These are phyloP conservation scores for Melospiza melodia DNA, from an alignment of 2,113 vertebrate genomes.

Conservation along the genomic window DNA sequence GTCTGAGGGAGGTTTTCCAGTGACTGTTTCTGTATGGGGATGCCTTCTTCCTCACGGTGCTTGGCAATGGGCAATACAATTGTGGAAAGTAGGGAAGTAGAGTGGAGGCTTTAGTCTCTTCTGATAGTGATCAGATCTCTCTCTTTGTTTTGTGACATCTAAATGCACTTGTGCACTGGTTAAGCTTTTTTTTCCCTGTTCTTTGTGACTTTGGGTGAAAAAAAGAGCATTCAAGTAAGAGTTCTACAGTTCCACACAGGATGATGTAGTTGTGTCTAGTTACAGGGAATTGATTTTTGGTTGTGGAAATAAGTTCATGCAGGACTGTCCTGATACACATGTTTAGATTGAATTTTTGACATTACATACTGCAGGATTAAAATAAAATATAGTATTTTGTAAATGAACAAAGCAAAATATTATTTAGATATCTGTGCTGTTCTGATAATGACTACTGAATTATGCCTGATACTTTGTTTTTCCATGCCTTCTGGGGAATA, in stretches of 20 bases:
- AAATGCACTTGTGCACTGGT: neutral
- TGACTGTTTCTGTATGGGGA: neutral
- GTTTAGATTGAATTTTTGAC: neutral
- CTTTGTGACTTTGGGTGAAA: neutral
- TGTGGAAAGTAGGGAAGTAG: neutral
- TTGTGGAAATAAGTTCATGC: neutral
- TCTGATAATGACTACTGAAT: neutral
- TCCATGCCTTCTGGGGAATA: neutral
- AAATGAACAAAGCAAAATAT: neutral
- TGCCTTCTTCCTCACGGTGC: neutral
- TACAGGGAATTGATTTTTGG: neutral
- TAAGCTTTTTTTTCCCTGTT: neutral
- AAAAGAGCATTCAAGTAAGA: neutral
- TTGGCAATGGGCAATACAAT: fast-evolving
- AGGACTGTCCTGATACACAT: neutral
- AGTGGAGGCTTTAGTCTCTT: neutral
- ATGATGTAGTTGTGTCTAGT: neutral
- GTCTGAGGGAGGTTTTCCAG: neutral
- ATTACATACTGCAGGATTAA: neutral
- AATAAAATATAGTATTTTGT: neutral
- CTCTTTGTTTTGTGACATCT: neutral
- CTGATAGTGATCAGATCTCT: neutral
- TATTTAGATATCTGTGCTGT: neutral
- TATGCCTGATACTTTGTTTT: neutral
- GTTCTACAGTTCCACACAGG: neutral